These are phyloP conservation scores for Trachelus troglodyta DNA, from an alignment of 2,888 invertebrate genomes.

Conservation along the genomic window DNA sequence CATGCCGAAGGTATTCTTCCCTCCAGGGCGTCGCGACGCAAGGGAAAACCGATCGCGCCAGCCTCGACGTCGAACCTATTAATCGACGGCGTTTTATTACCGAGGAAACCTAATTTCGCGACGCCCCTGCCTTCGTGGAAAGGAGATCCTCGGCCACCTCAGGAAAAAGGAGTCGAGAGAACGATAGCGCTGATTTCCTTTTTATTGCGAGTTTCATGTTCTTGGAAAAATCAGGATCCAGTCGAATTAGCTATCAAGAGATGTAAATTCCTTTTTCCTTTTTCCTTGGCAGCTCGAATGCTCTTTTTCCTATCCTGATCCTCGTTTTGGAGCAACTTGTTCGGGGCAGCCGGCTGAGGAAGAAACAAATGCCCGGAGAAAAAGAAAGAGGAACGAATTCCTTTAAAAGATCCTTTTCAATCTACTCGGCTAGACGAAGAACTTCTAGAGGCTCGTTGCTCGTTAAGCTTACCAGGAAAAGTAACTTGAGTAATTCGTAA, in stretches of 20 bases:
- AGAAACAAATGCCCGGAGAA: constrained; percentile 20
- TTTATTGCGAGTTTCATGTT: constrained; percentile 19
- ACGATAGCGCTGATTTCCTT: constrained; percentile 16
- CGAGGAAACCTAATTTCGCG: not conserved
- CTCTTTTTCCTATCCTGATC: no score
- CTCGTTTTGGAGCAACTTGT: not conserved
- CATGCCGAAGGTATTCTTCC: no score
- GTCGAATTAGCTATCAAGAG: no score
- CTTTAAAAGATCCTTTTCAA: constrained; percentile 7
- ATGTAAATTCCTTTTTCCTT: no score
- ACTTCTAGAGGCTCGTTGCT: constrained; percentile 10
- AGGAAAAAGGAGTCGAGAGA: not conserved
- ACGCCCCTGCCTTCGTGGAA: not conserved
- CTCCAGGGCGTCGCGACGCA: no score
- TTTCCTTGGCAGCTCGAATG: no score
- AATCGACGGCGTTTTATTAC: not conserved
- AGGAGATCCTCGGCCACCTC: not conserved
- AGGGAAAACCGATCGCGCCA: no score
- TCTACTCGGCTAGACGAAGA: not conserved
- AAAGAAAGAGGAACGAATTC: not conserved
- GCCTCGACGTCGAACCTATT: not conserved
- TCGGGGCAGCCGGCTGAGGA: constrained; percentile 1
- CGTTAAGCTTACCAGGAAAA: constrained; percentile 36
- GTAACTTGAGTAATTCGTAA: constrained; percentile 30
- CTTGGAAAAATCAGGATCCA: no score